A percentile compares a stretch with the other conserved stretches of the same genome.
Evolutionary conservation across 2,113 vertebrate genomes (phyloP).

Genomic region (Colistium nudipinnis): DNA sequence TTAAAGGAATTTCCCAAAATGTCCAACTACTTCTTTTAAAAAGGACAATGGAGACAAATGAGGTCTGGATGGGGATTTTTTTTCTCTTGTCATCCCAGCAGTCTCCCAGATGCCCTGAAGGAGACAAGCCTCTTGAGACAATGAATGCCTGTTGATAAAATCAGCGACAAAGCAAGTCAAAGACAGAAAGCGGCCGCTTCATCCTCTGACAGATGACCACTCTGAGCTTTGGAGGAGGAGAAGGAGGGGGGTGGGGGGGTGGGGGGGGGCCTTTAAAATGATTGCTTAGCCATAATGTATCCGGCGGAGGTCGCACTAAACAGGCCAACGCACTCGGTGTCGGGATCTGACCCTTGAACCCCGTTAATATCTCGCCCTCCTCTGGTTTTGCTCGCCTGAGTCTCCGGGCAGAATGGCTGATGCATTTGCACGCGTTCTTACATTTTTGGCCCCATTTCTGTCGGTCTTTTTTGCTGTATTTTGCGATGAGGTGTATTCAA

Average conservation of each 20-base stretch:
- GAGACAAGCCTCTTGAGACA: conserved; percentile 61
- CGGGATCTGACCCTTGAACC: conserved; percentile 41
- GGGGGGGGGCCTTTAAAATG: conserved; percentile 25
- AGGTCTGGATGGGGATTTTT: conserved; percentile 49
- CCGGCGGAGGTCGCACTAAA: conserved; percentile 53
- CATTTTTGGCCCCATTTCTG: too few relatives aligned
- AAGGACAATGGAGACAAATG: conserved; percentile 44
- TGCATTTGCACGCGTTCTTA: background rate
- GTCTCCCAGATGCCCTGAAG: conserved; percentile 57
- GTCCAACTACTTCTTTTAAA: conserved; percentile 15
- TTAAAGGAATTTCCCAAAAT: background rate
- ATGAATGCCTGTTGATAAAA: conserved; percentile 65
- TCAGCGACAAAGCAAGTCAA: conserved; percentile 47
- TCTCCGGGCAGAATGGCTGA: too few relatives aligned
- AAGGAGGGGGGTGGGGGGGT: background rate
- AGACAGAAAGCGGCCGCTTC: conserved; percentile 47
- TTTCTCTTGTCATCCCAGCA: conserved; percentile 21
- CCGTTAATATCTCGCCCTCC: conserved; percentile 36
- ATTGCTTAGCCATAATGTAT: conserved; percentile 38
- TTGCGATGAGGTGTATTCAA: background rate
- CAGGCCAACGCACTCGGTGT: background rate
- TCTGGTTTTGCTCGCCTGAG: conserved; percentile 18
- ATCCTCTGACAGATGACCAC: conserved; percentile 50
- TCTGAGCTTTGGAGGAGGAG: background rate
- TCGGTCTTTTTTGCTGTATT: background rate